A percentile compares a stretch with the other conserved stretches of the same genome.
These are phyloP conservation scores for Eupristina koningsbergeri DNA, from an alignment of 1,140 invertebrate genomes.

Conservation along the genomic window DNA sequence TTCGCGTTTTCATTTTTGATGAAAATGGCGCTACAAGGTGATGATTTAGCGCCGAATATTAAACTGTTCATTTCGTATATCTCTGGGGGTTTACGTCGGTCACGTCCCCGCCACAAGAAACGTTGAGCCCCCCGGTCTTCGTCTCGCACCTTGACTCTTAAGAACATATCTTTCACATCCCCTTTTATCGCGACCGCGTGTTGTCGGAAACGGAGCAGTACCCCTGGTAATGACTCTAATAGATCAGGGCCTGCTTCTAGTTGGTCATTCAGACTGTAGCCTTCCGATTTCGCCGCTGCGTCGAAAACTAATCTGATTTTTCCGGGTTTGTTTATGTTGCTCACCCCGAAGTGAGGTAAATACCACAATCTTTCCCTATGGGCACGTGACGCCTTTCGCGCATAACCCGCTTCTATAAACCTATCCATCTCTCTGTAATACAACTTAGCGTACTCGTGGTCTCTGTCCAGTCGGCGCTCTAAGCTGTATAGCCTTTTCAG, in stretches of 20 bases:
- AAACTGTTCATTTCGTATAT: too few species aligned
- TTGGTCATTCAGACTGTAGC: not conserved
- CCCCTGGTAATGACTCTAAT: not conserved
- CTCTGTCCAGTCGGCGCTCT: constrained; percentile 43
- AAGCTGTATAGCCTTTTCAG: constrained; percentile 26
- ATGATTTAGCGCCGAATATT: too few species aligned
- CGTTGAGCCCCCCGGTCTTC: too few species aligned
- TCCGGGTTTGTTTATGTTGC: not conserved
- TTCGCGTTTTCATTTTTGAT: too few species aligned
- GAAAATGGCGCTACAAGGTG: too few species aligned
- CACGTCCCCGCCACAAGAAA: too few species aligned
- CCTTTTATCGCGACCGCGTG: too few species aligned
- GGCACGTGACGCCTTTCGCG: not conserved
- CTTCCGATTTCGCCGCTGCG: constrained; percentile 3
- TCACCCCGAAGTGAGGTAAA: not conserved
- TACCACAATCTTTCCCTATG: not conserved
- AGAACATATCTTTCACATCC: too few species aligned
- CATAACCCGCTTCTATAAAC: constrained; percentile 51
- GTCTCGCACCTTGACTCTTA: too few species aligned
- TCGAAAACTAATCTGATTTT: constrained; percentile 15
- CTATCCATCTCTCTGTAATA: constrained; percentile 49
- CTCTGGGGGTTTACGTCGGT: too few species aligned
- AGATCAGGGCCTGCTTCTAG: too few species aligned
- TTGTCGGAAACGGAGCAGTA: constrained; percentile 4
- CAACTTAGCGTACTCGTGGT: constrained; percentile 20